These are phyloP conservation scores for Haliclona indistincta DNA, from an alignment of 37 sponge, comb jelly and placozoan genomes.

Conservation along the genomic window DNA sequence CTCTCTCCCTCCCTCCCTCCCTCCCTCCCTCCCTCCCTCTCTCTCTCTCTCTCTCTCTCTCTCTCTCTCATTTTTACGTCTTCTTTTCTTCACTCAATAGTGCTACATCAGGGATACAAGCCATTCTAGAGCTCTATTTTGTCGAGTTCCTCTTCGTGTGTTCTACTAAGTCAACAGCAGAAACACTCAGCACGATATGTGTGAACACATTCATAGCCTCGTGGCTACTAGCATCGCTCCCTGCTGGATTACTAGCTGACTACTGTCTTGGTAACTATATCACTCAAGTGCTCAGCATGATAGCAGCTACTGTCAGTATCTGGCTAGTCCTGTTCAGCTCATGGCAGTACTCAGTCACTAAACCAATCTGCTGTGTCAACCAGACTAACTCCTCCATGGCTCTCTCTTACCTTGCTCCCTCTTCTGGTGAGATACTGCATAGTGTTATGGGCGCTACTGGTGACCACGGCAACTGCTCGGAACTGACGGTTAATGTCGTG, in stretches of 20 bases:
- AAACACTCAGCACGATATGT: constrained; percentile 27
- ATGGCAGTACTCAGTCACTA: constrained; percentile 60
- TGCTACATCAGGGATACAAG: constrained; percentile 39
- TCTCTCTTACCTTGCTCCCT: not conserved
- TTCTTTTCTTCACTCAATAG: too few relatives aligned
- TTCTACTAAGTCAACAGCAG: not conserved
- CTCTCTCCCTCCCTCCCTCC: too few relatives aligned
- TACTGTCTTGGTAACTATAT: constrained; percentile 63
- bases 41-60: too few relatives aligned
- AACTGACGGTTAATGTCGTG: constrained; percentile 10
- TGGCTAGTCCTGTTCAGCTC: constrained; percentile 38
- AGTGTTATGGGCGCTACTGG: not conserved
- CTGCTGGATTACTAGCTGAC: constrained; percentile 71
- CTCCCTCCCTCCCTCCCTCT: too few relatives aligned
- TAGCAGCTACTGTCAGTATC: constrained; percentile 16
- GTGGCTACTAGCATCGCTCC: constrained; percentile 44
- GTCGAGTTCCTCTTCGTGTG: constrained; percentile 50
- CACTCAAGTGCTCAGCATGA: constrained; percentile 41
- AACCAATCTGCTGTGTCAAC: constrained; percentile 36
- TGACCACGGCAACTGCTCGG: constrained; percentile 14
- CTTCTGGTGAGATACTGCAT: too few relatives aligned
- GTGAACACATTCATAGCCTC: constrained; percentile 57
- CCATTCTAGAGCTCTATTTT: constrained; percentile 75
- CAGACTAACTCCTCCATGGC: not conserved
- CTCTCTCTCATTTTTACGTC: too few relatives aligned